Evolutionary conservation across 2,797 vertebrate species (phyloP).

Genomic region (Tenualosa thibaudeaui): DNA sequence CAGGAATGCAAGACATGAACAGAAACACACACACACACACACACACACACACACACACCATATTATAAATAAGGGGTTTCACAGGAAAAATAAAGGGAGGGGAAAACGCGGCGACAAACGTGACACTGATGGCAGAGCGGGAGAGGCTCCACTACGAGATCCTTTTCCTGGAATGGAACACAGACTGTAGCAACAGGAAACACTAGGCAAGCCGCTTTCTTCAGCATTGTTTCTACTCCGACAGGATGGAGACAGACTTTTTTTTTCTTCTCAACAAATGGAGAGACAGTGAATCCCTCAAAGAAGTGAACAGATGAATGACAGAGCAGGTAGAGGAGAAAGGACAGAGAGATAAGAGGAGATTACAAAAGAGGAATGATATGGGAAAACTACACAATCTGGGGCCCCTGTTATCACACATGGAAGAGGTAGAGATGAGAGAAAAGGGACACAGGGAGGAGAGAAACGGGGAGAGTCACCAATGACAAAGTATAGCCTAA

Average conservation of each 20-base stretch:
- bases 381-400: not conserved
- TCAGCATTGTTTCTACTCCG: constrained; percentile 50
- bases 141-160: not conserved
- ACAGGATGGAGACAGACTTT: constrained; percentile 44
- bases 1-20: not conserved
- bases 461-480: not conserved
- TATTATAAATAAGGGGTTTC: not conserved
- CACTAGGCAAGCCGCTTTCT: constrained; percentile 35
- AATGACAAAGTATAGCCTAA: not conserved
- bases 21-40: constrained; percentile 4
- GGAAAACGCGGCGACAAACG: not conserved
- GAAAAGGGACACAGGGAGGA: not conserved
- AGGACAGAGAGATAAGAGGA: not conserved
- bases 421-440: not conserved
- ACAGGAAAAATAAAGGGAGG: constrained; percentile 8
- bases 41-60: constrained; percentile 7
- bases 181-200: constrained; percentile 51
- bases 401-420: not conserved
- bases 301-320: not conserved
- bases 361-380: not conserved
- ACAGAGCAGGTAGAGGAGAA: not conserved
- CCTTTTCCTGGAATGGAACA: constrained; percentile 45
- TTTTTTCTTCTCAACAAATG: not conserved
- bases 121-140: not conserved
- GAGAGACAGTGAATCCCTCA: not conserved